phyloP scores from a whole-genome alignment of 2,797 vertebrate genomes.

The Tiaroga cobitis region DNA sequence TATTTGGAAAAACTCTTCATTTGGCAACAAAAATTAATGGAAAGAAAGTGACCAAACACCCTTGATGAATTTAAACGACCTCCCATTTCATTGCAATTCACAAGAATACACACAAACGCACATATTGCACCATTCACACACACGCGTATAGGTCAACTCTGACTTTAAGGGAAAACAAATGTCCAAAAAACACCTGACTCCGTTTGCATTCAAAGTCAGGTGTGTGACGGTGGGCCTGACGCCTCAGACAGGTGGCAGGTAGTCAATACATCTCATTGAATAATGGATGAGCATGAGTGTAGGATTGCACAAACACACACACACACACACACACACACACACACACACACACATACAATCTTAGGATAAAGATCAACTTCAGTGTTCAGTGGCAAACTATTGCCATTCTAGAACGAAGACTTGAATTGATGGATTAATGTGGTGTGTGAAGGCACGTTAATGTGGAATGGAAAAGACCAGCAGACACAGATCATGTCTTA shows the following conservation, averaged over 20 bases:
- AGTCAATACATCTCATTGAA: constrained; percentile 80
- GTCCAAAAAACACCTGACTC: background rate
- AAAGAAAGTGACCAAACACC: constrained; percentile 76
- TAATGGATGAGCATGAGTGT: constrained; percentile 76
- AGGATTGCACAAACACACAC: constrained; percentile 40
- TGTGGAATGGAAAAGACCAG: constrained; percentile 17
- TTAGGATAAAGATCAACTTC: constrained; percentile 47
- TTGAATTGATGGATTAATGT: constrained; percentile 34
- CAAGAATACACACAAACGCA: constrained; percentile 51
- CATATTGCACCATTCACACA: background rate
- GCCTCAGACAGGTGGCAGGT: constrained; percentile 80
- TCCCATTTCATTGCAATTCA: constrained; percentile 47
- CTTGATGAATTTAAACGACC: constrained; percentile 77
- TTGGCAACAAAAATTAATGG: constrained; percentile 80
- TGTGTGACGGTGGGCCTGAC: constrained; percentile 68
- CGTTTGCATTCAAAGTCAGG: constrained; percentile 74
- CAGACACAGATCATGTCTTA: constrained; percentile 6
- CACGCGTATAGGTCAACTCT: constrained; percentile 38
- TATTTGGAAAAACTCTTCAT: constrained; percentile 79
- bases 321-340: background rate
- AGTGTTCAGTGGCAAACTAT: constrained; percentile 20
- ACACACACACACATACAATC: background rate
- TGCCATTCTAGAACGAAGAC: background rate
- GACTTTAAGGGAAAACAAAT: constrained; percentile 23
- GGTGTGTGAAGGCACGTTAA: constrained; percentile 13